A percentile compares a stretch with the other conserved stretches of the same genome.
phyloP scores from a whole-genome alignment of 2,797 vertebrate species.

The Notolabrus celidotus region DNA sequence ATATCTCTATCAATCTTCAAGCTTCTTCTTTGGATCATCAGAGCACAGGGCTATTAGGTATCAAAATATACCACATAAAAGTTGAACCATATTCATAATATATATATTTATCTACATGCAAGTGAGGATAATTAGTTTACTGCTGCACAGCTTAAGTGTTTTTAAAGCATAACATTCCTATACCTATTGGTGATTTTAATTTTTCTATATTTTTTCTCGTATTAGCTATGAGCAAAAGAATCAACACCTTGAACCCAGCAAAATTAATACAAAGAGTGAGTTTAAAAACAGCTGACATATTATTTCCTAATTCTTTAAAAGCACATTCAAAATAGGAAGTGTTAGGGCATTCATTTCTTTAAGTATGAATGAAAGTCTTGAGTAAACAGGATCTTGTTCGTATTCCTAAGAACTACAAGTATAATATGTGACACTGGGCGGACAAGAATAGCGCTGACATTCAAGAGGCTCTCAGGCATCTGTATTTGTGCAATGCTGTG shows the following conservation, averaged over 20 bases:
- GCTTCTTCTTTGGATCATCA: too few relatives aligned
- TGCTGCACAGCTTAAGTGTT: neutral
- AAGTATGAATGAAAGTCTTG: constrained; percentile 9
- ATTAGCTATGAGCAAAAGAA: neutral
- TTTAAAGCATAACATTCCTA: neutral
- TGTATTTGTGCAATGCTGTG: constrained; percentile 30
- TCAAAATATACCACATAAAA: too few relatives aligned
- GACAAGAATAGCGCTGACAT: constrained; percentile 72
- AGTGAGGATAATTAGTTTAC: too few relatives aligned
- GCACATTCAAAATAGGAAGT: neutral
- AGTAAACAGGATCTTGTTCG: constrained; percentile 20
- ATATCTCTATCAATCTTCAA: too few relatives aligned
- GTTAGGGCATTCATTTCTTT: neutral
- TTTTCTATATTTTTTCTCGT: neutral
- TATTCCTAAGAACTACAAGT: constrained; percentile 43
- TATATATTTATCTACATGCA: too few relatives aligned
- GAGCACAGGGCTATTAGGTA: too few relatives aligned
- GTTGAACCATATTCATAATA: too few relatives aligned
- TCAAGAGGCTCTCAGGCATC: constrained; percentile 43
- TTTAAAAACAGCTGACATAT: neutral
- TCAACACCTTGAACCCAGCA: neutral
- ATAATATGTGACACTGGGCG: constrained; percentile 18
- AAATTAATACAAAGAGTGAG: too few relatives aligned
- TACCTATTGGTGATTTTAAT: neutral
- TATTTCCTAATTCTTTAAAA: neutral